phyloP scores from a whole-genome alignment of 2,888 invertebrate genomes.

The Lasioglossum leucozonium region DNA sequence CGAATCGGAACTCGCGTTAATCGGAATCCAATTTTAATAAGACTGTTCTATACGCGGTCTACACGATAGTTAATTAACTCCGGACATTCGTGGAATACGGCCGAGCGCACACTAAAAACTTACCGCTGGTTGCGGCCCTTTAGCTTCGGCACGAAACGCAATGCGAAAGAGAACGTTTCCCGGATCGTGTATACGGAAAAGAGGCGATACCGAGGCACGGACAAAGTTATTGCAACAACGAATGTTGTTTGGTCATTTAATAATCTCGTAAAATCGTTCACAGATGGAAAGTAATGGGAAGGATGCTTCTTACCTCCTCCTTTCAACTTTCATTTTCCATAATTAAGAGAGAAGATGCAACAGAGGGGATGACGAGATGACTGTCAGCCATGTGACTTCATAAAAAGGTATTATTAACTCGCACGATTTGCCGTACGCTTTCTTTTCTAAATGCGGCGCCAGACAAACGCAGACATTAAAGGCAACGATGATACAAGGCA shows the following conservation, averaged over 20 bases:
- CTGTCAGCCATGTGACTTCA: conserved; percentile 16
- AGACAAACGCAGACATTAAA: conserved; percentile 56
- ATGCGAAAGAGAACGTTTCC: not conserved
- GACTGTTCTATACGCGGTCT: not conserved
- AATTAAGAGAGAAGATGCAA: not conserved
- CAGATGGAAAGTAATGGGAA: not conserved
- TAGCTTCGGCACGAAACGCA: not conserved
- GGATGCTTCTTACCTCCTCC: not conserved
- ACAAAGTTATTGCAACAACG: not conserved
- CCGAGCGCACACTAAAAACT: not conserved
- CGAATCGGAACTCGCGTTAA: conserved; percentile 17
- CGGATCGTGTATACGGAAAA: not conserved
- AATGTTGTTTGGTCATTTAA: not conserved
- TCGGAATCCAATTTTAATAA: conserved; percentile 43
- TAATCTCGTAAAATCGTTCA: not conserved
- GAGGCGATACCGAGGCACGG: no score
- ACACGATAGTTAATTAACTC: conserved; percentile 24
- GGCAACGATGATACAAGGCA: conserved; percentile 60
- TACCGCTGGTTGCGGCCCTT: not conserved
- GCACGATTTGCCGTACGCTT: conserved; percentile 35
- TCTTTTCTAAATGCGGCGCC: conserved; percentile 50
- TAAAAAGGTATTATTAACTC: conserved; percentile 55
- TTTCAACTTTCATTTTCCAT: not conserved
- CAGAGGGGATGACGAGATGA: conserved; percentile 20
- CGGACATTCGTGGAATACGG: not conserved